Percentiles rank a stretch among this genome's conserved stretches.
Evolutionary conservation across 2,797 vertebrate genomes (phyloP).

Genomic region (Coendou prehensilis): DNA sequence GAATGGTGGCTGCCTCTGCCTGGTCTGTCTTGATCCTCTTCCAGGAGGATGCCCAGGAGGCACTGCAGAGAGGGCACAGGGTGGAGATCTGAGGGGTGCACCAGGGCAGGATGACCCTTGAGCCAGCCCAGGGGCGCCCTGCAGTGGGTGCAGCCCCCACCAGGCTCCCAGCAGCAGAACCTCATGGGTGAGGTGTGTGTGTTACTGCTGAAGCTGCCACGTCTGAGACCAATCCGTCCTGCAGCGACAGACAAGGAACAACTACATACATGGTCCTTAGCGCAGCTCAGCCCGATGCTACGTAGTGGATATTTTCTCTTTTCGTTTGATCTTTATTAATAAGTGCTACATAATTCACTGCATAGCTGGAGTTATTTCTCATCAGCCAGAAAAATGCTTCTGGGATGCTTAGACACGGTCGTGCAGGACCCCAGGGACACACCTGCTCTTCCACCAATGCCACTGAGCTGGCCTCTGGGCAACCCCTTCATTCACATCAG

Average conservation of each 20-base stretch:
- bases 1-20: neutral
- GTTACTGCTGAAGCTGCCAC: neutral
- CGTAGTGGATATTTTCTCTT: no score
- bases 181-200: no score
- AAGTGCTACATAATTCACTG: neutral
- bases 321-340: neutral
- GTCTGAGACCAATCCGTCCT: no score
- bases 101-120: neutral
- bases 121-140: neutral
- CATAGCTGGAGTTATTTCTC: neutral
- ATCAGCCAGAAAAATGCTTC: neutral
- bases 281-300: neutral
- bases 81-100: neutral
- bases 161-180: neutral
- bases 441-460: conserved; percentile 92
- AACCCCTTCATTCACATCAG: conserved; percentile 87
- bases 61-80: neutral
- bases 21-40: neutral
- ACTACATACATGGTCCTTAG: neutral
- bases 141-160: neutral
- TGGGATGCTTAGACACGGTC: conserved; percentile 90
- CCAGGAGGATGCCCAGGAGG: neutral
- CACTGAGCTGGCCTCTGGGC: conserved; percentile 90
- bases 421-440: conserved; percentile 88
- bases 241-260: neutral